Percentiles rank a stretch among this genome's conserved stretches.
Evolutionary conservation across 2,797 vertebrate species (phyloP).

Genomic region (Parauchenoglanis punctatus): DNA sequence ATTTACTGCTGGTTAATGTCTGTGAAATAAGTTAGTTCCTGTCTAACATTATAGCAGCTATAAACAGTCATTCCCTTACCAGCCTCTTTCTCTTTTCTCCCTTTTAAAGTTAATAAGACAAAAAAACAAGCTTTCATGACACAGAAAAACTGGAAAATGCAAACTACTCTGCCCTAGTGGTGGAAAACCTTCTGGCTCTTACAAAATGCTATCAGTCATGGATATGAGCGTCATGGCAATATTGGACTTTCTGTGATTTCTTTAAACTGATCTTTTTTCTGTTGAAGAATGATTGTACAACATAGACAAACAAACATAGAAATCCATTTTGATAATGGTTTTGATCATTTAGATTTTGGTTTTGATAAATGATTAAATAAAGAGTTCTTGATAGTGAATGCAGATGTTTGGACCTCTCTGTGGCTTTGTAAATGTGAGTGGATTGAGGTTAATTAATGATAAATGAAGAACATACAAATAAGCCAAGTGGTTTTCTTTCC

Average conservation of each 20-base stretch:
- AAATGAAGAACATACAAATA: constrained; percentile 16
- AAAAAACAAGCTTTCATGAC: background rate
- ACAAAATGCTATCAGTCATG: too few species aligned
- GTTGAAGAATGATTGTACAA: too few species aligned
- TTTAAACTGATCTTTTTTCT: too few species aligned
- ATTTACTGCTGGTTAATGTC: background rate
- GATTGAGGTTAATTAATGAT: constrained; percentile 9
- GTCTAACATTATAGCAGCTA: background rate
- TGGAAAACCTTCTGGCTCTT: background rate
- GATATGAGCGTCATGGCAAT: too few species aligned
- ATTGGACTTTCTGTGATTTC: too few species aligned
- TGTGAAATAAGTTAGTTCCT: background rate
- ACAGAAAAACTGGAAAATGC: background rate
- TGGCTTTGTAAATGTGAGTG: background rate
- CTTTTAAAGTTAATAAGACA: background rate
- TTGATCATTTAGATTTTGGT: too few species aligned
- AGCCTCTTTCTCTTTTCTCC: background rate
- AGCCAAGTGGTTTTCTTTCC: constrained; percentile 4
- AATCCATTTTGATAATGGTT: too few species aligned
- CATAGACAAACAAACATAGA: too few species aligned
- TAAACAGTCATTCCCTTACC: background rate
- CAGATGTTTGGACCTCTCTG: constrained; percentile 2
- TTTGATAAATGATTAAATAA: background rate
- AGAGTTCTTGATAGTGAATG: background rate
- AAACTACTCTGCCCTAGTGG: background rate